Percentiles rank a stretch among this genome's conserved stretches.
Conservation (phyloP, 2,113 vertebrate species). For the Hippocampus comes region DNA sequence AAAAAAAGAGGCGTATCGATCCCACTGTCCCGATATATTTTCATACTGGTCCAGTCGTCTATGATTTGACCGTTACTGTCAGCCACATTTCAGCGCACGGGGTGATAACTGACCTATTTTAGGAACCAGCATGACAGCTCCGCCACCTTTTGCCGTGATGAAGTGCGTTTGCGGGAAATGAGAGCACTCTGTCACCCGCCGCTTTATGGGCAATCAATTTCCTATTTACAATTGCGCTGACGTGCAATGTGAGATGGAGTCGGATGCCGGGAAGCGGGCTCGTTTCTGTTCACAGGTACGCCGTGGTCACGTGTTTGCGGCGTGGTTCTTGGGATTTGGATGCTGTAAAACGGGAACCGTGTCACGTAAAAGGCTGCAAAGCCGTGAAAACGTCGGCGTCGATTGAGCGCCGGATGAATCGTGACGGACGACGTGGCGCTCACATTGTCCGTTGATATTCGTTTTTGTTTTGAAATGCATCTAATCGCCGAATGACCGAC, state of each 20-base stretch:
- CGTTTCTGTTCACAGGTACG: neutral
- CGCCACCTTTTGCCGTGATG: neutral
- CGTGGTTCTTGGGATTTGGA: neutral
- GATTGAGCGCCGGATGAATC: neutral
- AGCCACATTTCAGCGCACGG: conserved; percentile 24
- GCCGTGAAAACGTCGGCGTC: neutral
- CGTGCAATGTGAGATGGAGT: neutral
- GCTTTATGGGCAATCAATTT: conserved; percentile 8
- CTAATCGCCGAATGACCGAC: neutral
- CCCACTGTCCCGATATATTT: conserved; percentile 2
- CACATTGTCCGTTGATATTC: neutral
- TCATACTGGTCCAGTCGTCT: conserved; percentile 13
- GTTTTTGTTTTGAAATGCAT: conserved; percentile 6
- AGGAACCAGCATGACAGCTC: neutral
- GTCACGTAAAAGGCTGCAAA: neutral
- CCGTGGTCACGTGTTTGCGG: neutral
- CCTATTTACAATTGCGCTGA: conserved; percentile 13
- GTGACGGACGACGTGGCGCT: neutral
- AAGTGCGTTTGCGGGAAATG: conserved; percentile 6
- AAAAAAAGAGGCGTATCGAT: conserved; percentile 16
- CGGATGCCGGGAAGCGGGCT: neutral
- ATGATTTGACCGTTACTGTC: conserved; percentile 30
- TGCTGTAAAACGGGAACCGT: no score
- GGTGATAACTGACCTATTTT: conserved; percentile 1
- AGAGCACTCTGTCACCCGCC: conserved; percentile 18